These are phyloP conservation scores for Lepus timidus DNA, from an alignment of 2,113 vertebrate species.

Conservation along the genomic window DNA sequence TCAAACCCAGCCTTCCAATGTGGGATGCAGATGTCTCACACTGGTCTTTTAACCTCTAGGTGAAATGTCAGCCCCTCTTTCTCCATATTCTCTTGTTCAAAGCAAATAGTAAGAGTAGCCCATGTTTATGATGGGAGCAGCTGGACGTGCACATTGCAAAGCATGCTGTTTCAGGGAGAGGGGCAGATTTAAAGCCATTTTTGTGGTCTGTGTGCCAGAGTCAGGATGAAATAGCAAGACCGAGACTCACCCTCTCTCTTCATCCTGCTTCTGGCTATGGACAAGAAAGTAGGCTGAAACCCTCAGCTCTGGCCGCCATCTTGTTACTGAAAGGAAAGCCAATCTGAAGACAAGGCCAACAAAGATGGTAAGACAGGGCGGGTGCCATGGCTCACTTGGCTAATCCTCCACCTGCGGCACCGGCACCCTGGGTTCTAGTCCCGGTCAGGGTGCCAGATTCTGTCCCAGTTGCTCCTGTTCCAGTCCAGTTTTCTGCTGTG, in stretches of 20 bases:
- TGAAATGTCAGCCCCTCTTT: too few species aligned
- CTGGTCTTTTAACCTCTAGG: too few species aligned
- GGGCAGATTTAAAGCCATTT: background rate
- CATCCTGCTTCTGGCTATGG: background rate
- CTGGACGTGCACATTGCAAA: background rate
- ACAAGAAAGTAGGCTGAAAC: background rate
- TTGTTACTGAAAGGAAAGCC: background rate
- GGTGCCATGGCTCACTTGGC: too few species aligned
- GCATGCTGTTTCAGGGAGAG: background rate
- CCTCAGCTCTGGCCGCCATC: background rate
- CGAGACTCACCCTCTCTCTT: background rate
- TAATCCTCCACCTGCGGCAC: too few species aligned
- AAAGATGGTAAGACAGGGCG: too few species aligned
- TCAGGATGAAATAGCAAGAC: background rate
- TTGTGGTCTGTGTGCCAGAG: background rate
- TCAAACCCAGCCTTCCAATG: too few species aligned
- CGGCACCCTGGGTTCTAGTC: too few species aligned
- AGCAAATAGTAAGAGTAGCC: background rate
- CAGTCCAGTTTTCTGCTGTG: too few species aligned
- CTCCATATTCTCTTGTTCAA: background rate
- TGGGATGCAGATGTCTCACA: too few species aligned
- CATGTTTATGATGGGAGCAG: background rate
- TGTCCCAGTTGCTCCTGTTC: too few species aligned
- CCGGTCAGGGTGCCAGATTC: too few species aligned
- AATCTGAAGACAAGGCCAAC: background rate